Evolutionary conservation across 2,888 invertebrate species (phyloP), one percentile per base, ranked within the genome.

Genomic region (Hirtodrosophila duncani): DNA sequence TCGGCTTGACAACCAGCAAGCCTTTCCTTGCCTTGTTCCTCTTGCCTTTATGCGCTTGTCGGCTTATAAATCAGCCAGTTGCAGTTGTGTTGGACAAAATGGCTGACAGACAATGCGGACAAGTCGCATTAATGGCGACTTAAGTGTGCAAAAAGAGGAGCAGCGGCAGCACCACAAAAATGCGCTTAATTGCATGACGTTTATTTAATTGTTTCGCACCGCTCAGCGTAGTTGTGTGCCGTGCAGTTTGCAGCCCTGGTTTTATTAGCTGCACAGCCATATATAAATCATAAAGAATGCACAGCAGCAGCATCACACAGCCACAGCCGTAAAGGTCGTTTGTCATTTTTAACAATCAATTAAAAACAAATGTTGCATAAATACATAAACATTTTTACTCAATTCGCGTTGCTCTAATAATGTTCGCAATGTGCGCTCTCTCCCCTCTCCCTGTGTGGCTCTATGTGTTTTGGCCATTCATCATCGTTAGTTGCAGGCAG

Each of bases 351-450:
- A 67, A 81, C 81, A 81, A 75, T 81, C 75, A 81, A 75, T 75
- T 81, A 81, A 79, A 79, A 60, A 30, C 81, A 75, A 75, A 75
- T 75, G 75, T 71, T 79, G 77, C 75, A 70, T 79, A 75, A 80
- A 81, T 79, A 79, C 71, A 75, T 53, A 61, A 67, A 65, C 66
- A 58, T 42, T 69, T 62, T 60, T 62, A 41, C 29, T 36, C 46
- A 34, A 34, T 17, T 29, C 27, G 4, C 4, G 4, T 38, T 10
- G 5, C 9, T 17, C 17, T 17, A n/a, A 7, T 11, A 1, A 9
- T 24, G n/a, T 26, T 38, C 52, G 29, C 9, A 37, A 20, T 21
- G 20, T 23, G 20, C 23, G 13, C 20, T 36, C 11, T 7, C 21
- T 9, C 3, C n/a, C n/a, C n/a, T n/a, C n/a, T n/a, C n/a, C n/a